phyloP scores from a whole-genome alignment of 2,888 invertebrate species.

The Drosophila mimica region DNA sequence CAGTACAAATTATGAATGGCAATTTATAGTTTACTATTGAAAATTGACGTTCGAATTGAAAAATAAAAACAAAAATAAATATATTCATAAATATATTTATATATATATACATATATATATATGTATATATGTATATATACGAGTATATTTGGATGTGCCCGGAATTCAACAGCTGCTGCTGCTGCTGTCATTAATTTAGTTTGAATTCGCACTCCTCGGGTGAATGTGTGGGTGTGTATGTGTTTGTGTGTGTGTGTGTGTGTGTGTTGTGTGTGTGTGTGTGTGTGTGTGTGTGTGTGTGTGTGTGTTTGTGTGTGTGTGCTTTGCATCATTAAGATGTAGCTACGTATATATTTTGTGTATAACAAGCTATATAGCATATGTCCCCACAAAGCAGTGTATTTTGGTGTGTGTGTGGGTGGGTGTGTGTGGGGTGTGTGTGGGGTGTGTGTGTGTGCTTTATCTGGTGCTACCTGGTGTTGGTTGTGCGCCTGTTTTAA shows the following conservation, averaged over 20 bases:
- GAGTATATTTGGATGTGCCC: too few relatives aligned
- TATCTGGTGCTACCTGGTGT: not conserved
- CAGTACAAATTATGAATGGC: not conserved
- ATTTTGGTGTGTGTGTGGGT: slow-evolving; percentile 4
- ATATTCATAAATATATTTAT: not conserved
- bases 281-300: slow-evolving; percentile 1
- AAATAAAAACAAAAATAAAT: not conserved
- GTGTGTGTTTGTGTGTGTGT: not conserved
- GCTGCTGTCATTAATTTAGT: slow-evolving; percentile 4
- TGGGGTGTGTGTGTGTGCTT: slow-evolving; percentile 2
- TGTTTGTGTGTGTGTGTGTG: not conserved
- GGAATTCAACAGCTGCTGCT: not conserved
- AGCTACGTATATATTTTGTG: slow-evolving; percentile 19
- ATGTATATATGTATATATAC: too few relatives aligned
- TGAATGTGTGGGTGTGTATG: not conserved
- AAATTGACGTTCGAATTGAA: not conserved
- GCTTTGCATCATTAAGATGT: slow-evolving; percentile 37
- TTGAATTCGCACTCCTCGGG: not conserved
- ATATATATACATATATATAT: not conserved
- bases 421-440: slow-evolving; percentile 6
- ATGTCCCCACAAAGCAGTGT: slow-evolving; percentile 26
- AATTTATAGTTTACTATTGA: not conserved
- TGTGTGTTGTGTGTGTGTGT: slow-evolving; percentile 5
- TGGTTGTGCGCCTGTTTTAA: slow-evolving; percentile 58
- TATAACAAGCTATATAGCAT: slow-evolving; percentile 46